A percentile compares a stretch with the other conserved stretches of the same genome.
These are phyloP conservation scores for Amblyopsis rosae DNA, from an alignment of 2,113 vertebrate species.

Conservation along the genomic window DNA sequence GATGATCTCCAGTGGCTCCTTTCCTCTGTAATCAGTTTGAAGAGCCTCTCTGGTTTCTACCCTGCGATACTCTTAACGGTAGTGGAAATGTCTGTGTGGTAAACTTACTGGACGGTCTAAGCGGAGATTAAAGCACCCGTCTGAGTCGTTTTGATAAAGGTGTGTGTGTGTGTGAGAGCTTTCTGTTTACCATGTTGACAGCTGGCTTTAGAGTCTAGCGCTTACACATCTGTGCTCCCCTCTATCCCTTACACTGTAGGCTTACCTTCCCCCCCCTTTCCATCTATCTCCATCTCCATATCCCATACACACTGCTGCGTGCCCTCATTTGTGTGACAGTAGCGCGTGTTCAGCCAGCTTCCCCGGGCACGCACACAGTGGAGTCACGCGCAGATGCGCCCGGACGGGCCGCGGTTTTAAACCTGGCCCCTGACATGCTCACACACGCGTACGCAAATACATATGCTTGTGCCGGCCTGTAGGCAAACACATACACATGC, in stretches of 20 bases:
- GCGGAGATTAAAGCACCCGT: constrained; percentile 52
- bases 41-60: constrained; percentile 54
- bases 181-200: neutral
- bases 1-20: constrained; percentile 63
- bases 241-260: neutral
- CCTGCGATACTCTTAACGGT: constrained; percentile 37
- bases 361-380: constrained; percentile 14
- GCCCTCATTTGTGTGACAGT: neutral
- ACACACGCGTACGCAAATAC: neutral
- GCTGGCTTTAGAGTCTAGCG: neutral
- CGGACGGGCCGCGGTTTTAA: constrained; percentile 4
- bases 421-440: constrained; percentile 22
- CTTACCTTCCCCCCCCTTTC: neutral
- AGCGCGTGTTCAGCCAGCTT: constrained; percentile 32
- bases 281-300: neutral
- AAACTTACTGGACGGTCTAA: constrained; percentile 41
- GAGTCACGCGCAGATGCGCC: constrained; percentile 44
- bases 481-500: too few relatives aligned
- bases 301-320: neutral
- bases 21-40: constrained; percentile 60
- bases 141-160: constrained; percentile 47
- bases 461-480: too few relatives aligned
- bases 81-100: constrained; percentile 38
- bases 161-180: constrained; percentile 12
- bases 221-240: neutral